Evolutionary conservation across 2,797 vertebrate genomes (phyloP), one percentile per base, ranked within the genome.

Genomic region (Mormyrus proboscirostris): DNA sequence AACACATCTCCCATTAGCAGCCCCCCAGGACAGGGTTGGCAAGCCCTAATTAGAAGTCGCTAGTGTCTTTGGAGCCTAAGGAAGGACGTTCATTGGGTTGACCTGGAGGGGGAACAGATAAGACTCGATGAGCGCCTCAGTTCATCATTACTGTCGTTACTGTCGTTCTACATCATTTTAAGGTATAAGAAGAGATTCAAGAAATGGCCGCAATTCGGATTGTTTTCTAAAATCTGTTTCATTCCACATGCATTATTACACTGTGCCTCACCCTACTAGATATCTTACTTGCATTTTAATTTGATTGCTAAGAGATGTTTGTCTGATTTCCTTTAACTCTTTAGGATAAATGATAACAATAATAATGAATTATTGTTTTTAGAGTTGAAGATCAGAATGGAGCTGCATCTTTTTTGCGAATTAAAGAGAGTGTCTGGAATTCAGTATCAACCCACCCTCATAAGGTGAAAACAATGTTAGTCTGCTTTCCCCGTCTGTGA

Each of bases 211-310:
- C 41, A 73, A 76, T 41, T 47, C 47, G 38, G 41, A 44, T 38
- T 86, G 82, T 85, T 12, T 85, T 85, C 83, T 85, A 50, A 82
- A 82, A 47, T 50, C 79, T 12, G n/a, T 85, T 51, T 85, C n/a
- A 50, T 50, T 85, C 49, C 10, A 50, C 83, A 50, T 16, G 49
- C 25, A n/a, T 85, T 85, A 50, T 6, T 85, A 51, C 83, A 85
- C 83, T 85, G 44, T 85, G 25, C 49, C 83, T 85, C 49, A 51
- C 82, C 47, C 47, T 85, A 85, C 49, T 85, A 85, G 82, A 85
- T 85, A 29, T 85, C 44, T 49, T 33, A 73, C 29, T 73, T 84
- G 47, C 47, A 22, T 84, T 84, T 49, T 49, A 50, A 22, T 83
- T 83, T 19, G 41, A 49, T 84, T 84, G 47, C 12, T 84, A 50